These are phyloP conservation scores for Antidorcas marsupialis DNA, from an alignment of 2,113 vertebrate genomes.

Conservation along the genomic window DNA sequence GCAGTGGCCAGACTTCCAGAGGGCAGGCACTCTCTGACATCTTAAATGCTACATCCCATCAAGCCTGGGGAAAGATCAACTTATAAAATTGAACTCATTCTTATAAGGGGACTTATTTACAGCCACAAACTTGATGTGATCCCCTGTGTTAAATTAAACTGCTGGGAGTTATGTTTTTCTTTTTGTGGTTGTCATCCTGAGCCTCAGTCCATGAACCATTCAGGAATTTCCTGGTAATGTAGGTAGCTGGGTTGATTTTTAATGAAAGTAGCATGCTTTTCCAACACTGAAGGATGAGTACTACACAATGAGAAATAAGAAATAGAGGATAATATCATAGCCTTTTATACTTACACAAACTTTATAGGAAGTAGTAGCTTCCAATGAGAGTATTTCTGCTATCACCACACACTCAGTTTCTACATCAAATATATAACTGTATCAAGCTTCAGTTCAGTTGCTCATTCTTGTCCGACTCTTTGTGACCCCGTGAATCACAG, in stretches of 20 bases:
- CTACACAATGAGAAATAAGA: not conserved
- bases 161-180: not conserved
- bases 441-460: not conserved
- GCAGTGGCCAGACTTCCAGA: not conserved
- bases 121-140: not conserved
- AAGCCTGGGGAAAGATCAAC: not conserved
- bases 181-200: not conserved
- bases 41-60: not conserved
- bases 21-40: not conserved
- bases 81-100: not conserved
- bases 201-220: not conserved
- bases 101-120: not conserved
- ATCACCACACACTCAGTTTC: not conserved
- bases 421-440: not conserved
- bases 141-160: not conserved
- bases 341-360: not conserved
- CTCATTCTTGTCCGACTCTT: too few species aligned
- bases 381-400: not conserved
- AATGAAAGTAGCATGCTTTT: not conserved
- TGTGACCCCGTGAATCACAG: fast-evolving
- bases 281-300: not conserved
- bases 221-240: not conserved
- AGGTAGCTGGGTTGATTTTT: not conserved
- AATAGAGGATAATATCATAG: not conserved
- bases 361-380: not conserved